These are phyloP conservation scores for Geotrypetes seraphini DNA, from an alignment of 2,797 vertebrate genomes.

Conservation along the genomic window DNA sequence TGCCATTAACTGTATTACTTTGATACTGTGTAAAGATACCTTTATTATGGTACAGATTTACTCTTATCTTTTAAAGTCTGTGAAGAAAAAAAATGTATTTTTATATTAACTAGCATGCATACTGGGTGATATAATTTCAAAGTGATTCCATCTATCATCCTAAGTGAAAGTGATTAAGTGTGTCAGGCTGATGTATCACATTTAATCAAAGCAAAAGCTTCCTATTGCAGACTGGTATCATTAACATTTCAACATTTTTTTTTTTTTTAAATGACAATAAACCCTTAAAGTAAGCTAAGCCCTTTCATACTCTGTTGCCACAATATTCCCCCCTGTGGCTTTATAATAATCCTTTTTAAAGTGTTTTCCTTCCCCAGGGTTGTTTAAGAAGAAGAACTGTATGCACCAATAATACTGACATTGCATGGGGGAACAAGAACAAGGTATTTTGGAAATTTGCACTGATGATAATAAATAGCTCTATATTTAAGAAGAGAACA, in stretches of 20 bases:
- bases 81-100: slow-evolving; percentile 25
- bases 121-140: slow-evolving; percentile 27
- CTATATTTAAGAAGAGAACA: slow-evolving; percentile 22
- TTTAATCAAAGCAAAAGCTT: slow-evolving; percentile 34
- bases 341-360: slow-evolving; percentile 38
- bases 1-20: too few species aligned
- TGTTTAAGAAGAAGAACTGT: slow-evolving; percentile 36
- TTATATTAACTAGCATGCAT: slow-evolving; percentile 20
- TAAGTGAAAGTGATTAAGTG: slow-evolving; percentile 28
- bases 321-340: slow-evolving; percentile 32
- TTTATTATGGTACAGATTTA: not conserved
- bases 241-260: slow-evolving; percentile 28
- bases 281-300: slow-evolving; percentile 24
- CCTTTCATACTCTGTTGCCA: slow-evolving; percentile 38
- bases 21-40: too few species aligned
- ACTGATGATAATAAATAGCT: slow-evolving; percentile 31
- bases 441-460: slow-evolving; percentile 17
- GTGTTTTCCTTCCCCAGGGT: slow-evolving; percentile 29
- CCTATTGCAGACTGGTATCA: slow-evolving; percentile 26
- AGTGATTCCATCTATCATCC: slow-evolving; percentile 34
- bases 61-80: slow-evolving; percentile 14
- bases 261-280: slow-evolving; percentile 32
- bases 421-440: slow-evolving; percentile 17
- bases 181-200: slow-evolving; percentile 32
- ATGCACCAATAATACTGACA: slow-evolving; percentile 22